Percentiles rank a stretch among this genome's conserved stretches.
phyloP scores from a whole-genome alignment of 2,888 invertebrate species.

The Agrenia bidenticulata region DNA sequence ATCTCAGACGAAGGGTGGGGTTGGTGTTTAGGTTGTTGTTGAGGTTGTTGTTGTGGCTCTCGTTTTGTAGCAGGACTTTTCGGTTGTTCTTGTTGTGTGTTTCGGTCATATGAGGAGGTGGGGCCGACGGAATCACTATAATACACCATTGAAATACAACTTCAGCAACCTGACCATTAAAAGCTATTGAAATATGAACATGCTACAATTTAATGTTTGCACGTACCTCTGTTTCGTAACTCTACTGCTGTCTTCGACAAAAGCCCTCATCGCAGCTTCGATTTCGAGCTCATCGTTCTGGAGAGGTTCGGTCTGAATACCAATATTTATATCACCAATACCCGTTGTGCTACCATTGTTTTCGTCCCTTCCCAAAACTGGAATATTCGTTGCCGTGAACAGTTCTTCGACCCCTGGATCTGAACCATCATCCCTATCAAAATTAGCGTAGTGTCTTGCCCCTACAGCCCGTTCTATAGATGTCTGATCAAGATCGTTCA shows the following conservation, averaged over 20 bases:
- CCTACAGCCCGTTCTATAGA: slow-evolving; percentile 44
- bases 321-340: slow-evolving; percentile 59
- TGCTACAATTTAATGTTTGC: too few relatives aligned
- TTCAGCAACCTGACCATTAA: background rate
- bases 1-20: slow-evolving; percentile 9
- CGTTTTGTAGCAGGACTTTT: background rate
- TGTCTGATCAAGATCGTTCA: slow-evolving; percentile 49
- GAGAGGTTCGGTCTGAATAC: slow-evolving; percentile 75
- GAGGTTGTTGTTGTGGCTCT: background rate
- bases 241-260: slow-evolving; percentile 33
- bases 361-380: slow-evolving; percentile 19
- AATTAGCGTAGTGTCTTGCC: slow-evolving; percentile 50
- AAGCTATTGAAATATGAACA: too few relatives aligned
- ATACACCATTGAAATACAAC: background rate
- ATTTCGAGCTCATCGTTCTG: slow-evolving; percentile 66
- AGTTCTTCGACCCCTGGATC: slow-evolving; percentile 26
- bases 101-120: slow-evolving; percentile 16
- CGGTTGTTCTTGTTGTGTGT: slow-evolving; percentile 17
- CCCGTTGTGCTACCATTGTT: background rate
- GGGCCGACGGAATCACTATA: slow-evolving; percentile 20
- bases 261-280: slow-evolving; percentile 25
- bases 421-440: slow-evolving; percentile 32
- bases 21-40: background rate
- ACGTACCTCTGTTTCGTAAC: slow-evolving; percentile 18
- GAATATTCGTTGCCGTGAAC: slow-evolving; percentile 33